Evolutionary conservation across 2,797 vertebrate species (phyloP).

Genomic region (Silurus aristotelis): DNA sequence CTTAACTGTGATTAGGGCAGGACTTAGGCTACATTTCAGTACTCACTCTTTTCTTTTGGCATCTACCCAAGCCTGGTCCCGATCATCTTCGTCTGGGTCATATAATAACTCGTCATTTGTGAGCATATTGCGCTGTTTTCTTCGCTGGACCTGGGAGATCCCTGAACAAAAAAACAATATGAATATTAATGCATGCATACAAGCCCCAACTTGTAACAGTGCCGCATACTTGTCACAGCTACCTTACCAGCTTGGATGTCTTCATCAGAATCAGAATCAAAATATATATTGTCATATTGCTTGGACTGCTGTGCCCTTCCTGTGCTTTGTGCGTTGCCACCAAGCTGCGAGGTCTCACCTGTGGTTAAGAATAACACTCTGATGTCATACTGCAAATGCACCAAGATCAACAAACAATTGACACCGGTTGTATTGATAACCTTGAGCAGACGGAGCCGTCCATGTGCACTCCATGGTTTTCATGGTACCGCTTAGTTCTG

Average conservation of each 20-base stretch:
- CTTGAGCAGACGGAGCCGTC: slow-evolving; percentile 61
- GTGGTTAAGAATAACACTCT: background rate
- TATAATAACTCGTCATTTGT: slow-evolving; percentile 93
- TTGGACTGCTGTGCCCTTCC: slow-evolving; percentile 42
- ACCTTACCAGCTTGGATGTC: slow-evolving; percentile 73
- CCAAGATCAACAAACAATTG: background rate
- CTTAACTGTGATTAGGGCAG: background rate
- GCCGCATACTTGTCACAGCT: background rate
- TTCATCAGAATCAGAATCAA: slow-evolving; percentile 89
- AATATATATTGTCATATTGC: slow-evolving; percentile 90
- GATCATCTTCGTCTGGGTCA: slow-evolving; percentile 89
- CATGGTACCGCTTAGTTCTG: slow-evolving; percentile 87
- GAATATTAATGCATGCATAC: background rate
- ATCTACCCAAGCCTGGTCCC: slow-evolving; percentile 95
- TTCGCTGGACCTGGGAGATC: slow-evolving; percentile 64
- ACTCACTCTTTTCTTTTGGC: slow-evolving; percentile 81
- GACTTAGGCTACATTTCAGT: background rate
- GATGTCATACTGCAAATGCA: background rate
- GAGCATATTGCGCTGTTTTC: slow-evolving; percentile 73
- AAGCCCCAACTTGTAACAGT: background rate
- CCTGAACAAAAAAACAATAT: slow-evolving; percentile 59
- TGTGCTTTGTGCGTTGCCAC: slow-evolving; percentile 47
- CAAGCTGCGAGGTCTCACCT: slow-evolving; percentile 67
- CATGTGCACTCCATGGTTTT: slow-evolving; percentile 84
- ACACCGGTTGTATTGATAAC: background rate